phyloP scores from a whole-genome alignment of 2,888 invertebrate genomes.

The Strigamia maritima region DNA sequence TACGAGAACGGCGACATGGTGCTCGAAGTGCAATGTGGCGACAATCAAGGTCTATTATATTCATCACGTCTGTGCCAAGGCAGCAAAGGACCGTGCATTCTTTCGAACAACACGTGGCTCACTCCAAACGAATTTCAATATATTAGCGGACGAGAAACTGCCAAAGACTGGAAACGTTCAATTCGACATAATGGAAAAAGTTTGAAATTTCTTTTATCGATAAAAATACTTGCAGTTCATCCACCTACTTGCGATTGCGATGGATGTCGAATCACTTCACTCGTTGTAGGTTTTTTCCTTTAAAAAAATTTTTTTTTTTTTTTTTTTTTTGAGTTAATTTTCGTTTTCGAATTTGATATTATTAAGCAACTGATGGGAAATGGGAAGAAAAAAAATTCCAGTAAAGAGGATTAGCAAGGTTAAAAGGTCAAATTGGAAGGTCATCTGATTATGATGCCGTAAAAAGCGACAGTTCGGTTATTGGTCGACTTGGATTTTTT shows the following conservation, averaged over 20 bases:
- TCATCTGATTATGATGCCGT: too few species aligned
- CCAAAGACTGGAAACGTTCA: conserved; percentile 56
- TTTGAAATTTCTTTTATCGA: conserved; percentile 54
- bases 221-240: conserved; percentile 53
- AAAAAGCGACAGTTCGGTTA: too few species aligned
- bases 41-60: conserved; percentile 51
- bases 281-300: conserved; percentile 43
- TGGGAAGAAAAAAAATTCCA: too few species aligned
- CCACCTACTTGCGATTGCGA: conserved; percentile 53
- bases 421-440: too few species aligned
- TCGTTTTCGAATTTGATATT: too few species aligned
- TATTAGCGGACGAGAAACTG: conserved; percentile 55
- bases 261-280: conserved; percentile 46
- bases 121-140: conserved; percentile 57
- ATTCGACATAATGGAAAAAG: conserved; percentile 56
- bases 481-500: too few species aligned
- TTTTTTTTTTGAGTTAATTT: too few species aligned
- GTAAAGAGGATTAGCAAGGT: too few species aligned
- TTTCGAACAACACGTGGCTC: conserved; percentile 52
- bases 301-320: too few species aligned
- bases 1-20: conserved; percentile 47
- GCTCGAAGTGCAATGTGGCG: conserved; percentile 52
- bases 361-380: too few species aligned
- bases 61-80: conserved; percentile 53
- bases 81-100: conserved; percentile 55